Base-by-base conservation (phyloP, 2,797 vertebrate genomes). In the Staurois parvus region DNA sequence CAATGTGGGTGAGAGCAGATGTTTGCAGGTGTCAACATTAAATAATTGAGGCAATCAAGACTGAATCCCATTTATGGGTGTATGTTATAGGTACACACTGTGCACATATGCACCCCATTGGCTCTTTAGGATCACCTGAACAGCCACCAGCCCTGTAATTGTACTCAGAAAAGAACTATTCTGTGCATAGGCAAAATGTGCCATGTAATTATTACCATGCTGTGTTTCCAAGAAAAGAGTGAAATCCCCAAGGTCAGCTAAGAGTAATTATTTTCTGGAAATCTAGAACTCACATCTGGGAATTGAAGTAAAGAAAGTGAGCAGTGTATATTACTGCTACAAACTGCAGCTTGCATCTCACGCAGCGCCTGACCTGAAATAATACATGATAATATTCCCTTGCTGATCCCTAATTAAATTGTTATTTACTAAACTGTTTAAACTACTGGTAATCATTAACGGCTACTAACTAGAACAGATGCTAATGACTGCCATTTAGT, bases 201-300 rank as follows among this genome's bases (percentile, higher is more conserved):
- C 79, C 42, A 62, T 72, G 48, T 72, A 72, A 81, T 81, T 72
- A 81, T 56, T 34, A 56, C 19, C 45, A 69, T 37, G 45, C 45
- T 72, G 79, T 59, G 68, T 12, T 81, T 56, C 67, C 66, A 80
- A 72, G 79, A 37, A 72, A 81, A 72, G 79, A 81, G 67, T 56
- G 48, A 72, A 72, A 72, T 81, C 68, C 68, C 79, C 30, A 84
- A 76, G 82, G 73, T 70, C 68, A n/a, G 66, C 64, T 24, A 56
- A 10, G 42, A 56, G 82, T 84, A 77, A 84, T 84, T 84, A 84
- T 77, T 72, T 84, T 70, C 83, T 62, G 66, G 67, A 77, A 77
- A 72, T 68, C 42, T 77, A 29, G 45, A 72, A 62, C 21, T 73
- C 37, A 62, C 67, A 72, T 73, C 28, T 72, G 83, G 76, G 69